Evolutionary conservation across 2,113 vertebrate species (phyloP).

Genomic region (Mustela lutreola): DNA sequence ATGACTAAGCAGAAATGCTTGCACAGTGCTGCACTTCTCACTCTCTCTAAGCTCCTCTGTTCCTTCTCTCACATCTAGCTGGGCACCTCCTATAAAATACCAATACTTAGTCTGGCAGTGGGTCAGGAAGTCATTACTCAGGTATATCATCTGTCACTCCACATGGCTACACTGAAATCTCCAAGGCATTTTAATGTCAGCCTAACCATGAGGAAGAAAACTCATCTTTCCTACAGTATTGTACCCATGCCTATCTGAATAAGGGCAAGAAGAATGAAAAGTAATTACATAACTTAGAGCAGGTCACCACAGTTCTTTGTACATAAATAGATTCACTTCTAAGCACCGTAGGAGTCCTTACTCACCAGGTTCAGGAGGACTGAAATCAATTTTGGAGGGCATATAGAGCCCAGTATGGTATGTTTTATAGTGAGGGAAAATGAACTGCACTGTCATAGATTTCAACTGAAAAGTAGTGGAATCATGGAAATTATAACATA

Average conservation of each 20-base stretch:
- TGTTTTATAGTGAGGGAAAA: neutral
- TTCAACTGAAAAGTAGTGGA: neutral
- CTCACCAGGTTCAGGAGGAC: neutral
- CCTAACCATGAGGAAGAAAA: neutral
- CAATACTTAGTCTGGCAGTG: no score
- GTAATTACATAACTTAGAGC: neutral
- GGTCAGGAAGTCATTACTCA: neutral
- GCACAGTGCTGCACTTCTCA: no score
- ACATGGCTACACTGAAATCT: neutral
- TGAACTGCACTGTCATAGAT: neutral
- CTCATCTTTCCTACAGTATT: neutral
- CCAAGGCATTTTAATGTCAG: neutral
- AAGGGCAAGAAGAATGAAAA: constrained; percentile 2
- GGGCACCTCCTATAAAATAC: neutral
- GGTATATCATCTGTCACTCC: no score
- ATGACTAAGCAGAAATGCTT: neutral
- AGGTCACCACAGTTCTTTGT: neutral
- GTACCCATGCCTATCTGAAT: neutral
- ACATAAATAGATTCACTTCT: constrained; percentile 7
- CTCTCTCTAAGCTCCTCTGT: neutral
- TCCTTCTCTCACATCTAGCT: neutral
- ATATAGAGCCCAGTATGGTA: neutral
- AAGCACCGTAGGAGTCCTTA: neutral
- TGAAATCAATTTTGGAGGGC: neutral
- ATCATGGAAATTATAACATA: constrained; percentile 63